Conservation (phyloP, 2,797 vertebrate species). For the Onychomys leucogaster region DNA sequence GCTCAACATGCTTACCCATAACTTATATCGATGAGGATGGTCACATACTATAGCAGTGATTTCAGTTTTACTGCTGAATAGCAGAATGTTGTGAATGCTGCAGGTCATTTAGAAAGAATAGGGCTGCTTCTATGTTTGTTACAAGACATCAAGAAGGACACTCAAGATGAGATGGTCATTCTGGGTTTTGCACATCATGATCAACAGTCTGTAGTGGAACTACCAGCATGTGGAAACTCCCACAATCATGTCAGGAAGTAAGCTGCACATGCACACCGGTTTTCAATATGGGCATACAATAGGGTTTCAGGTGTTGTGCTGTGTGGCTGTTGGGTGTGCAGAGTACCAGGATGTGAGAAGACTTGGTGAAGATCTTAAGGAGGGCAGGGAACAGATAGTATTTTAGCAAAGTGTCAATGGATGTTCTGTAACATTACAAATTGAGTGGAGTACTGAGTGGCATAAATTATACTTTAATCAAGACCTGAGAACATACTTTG, state of each 20-base stretch:
- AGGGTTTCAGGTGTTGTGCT: not conserved
- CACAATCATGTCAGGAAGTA: not conserved
- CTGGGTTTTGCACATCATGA: rapidly evolving
- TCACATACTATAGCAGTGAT: not conserved
- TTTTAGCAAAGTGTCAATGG: not conserved
- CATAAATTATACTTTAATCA: not conserved
- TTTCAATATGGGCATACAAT: not conserved
- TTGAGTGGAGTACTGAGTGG: not conserved
- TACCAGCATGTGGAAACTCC: not conserved
- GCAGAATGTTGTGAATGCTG: not conserved
- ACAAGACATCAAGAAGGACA: not conserved
- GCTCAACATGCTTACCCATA: not conserved
- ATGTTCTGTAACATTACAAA: not conserved
- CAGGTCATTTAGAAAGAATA: not conserved
- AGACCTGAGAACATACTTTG: not conserved
- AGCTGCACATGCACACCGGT: not conserved
- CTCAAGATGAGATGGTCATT: not conserved
- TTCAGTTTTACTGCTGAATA: not conserved
- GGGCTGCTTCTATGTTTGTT: not conserved
- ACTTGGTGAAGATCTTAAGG: not conserved
- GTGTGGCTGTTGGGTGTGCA: too few relatives aligned
- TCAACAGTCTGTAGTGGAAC: not conserved
- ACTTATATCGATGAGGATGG: not conserved
- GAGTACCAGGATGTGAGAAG: too few relatives aligned
- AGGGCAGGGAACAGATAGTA: not conserved